phyloP scores from a whole-genome alignment of 2,888 invertebrate genomes.

The Erynnis tages region DNA sequence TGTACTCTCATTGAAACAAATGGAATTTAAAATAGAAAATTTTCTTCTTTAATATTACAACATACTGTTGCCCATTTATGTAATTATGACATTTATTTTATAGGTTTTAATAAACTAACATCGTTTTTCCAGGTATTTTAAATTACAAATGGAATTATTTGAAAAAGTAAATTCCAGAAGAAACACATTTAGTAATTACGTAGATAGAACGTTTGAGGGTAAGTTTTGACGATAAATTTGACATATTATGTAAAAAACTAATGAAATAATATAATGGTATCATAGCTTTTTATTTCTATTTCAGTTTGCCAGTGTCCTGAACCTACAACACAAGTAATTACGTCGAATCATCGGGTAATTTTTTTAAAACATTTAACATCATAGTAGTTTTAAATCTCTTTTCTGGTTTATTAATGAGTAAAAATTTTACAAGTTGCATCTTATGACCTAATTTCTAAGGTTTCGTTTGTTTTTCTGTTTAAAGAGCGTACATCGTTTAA shows the following conservation, averaged over 20 bases:
- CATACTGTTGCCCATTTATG: too few species aligned
- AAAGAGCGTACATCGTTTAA: constrained; percentile 51
- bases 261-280: neutral
- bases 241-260: too few species aligned
- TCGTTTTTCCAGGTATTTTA: constrained; percentile 59
- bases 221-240: constrained; percentile 18
- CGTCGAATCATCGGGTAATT: constrained; percentile 33
- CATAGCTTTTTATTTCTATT: too few species aligned
- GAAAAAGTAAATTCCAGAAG: constrained; percentile 52
- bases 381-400: too few species aligned
- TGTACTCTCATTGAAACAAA: too few species aligned
- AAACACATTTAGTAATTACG: constrained; percentile 30
- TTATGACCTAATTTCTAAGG: neutral
- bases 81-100: too few species aligned
- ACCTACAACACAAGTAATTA: constrained; percentile 28
- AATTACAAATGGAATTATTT: constrained; percentile 58
- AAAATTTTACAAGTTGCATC: too few species aligned
- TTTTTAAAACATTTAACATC: too few species aligned
- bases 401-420: neutral
- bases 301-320: constrained; percentile 33
- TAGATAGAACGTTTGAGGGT: constrained; percentile 48
- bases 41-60: too few species aligned
- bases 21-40: too few species aligned
- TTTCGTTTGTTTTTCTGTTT: constrained; percentile 18
- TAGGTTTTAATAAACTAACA: too few species aligned